Evolutionary conservation across 2,888 invertebrate species (phyloP).

Genomic region (Itoplectis maculator): DNA sequence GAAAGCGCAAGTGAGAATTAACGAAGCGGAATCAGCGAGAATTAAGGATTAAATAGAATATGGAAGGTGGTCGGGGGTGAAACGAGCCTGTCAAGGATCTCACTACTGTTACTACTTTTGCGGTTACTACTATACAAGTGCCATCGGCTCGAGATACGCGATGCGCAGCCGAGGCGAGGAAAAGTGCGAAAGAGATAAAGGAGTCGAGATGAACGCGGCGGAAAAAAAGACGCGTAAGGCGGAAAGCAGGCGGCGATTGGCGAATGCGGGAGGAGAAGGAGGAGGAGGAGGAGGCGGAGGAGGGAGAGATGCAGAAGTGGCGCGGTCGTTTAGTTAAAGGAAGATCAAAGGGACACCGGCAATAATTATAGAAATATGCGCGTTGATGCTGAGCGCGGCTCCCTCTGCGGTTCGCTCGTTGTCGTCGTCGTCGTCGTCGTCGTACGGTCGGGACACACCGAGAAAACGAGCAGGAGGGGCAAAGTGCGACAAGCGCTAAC

Average conservation of each 20-base stretch:
- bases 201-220: neutral
- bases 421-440: constrained; percentile 40
- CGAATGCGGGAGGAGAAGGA: constrained; percentile 48
- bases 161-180: constrained; percentile 21
- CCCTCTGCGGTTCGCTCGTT: constrained; percentile 9
- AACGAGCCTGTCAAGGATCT: constrained; percentile 1
- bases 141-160: constrained; percentile 18
- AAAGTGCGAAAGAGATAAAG: constrained; percentile 64
- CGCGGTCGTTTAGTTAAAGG: constrained; percentile 75
- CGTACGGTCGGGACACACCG: constrained; percentile 54
- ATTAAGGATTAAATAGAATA: constrained; percentile 49
- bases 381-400: constrained; percentile 76
- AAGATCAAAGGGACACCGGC: constrained; percentile 83
- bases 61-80: constrained; percentile 36
- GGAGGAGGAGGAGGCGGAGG: constrained; percentile 60
- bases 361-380: constrained; percentile 84
- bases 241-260: constrained; percentile 45
- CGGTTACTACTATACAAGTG: neutral
- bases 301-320: constrained; percentile 63
- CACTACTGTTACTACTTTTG: constrained; percentile 23
- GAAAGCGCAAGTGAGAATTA: constrained; percentile 55
- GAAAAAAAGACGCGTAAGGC: constrained; percentile 44
- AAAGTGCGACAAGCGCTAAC: constrained; percentile 48
- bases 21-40: constrained; percentile 64
- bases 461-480: constrained; percentile 68